These are phyloP conservation scores for Trichacis sp. DNA, from an alignment of 2,888 invertebrate genomes.

Conservation along the genomic window DNA sequence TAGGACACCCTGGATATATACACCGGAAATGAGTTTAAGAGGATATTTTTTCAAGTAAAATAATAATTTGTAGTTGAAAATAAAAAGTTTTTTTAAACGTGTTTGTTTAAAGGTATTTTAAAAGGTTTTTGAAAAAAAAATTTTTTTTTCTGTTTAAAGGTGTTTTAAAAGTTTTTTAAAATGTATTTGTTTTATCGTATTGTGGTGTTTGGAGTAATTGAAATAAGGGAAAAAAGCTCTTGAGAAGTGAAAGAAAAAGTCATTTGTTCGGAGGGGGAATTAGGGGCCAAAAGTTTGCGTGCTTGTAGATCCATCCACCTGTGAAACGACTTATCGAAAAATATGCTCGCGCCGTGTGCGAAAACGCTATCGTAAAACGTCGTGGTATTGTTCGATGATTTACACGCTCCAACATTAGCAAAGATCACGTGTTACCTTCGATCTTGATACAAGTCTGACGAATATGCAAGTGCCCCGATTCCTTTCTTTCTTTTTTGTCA, in stretches of 20 bases:
- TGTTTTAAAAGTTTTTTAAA: no score
- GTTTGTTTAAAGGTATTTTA: no score
- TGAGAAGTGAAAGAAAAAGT: conserved; percentile 6
- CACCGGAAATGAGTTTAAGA: no score
- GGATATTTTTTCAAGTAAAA: no score
- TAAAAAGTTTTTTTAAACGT: no score
- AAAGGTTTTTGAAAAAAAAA: no score
- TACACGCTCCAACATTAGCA: conserved; percentile 47
- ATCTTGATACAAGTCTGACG: conserved; percentile 41
- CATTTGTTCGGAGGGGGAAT: conserved; percentile 35
- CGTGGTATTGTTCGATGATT: conserved; percentile 50
- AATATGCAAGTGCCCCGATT: conserved; percentile 36
- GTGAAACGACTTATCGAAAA: conserved; percentile 37
- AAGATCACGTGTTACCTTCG: conserved; percentile 44
- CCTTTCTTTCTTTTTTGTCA: no score
- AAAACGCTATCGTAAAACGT: conserved; percentile 33
- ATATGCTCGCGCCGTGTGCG: conserved; percentile 28
- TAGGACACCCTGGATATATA: no score
- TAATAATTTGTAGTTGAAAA: no score
- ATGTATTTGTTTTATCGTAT: conserved; percentile 26
- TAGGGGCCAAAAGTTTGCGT: conserved; percentile 37
- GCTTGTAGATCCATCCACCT: conserved; percentile 29
- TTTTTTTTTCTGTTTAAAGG: no score
- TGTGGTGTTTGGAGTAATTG: conserved; percentile 13
- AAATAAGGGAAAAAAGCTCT: conserved; percentile 6